phyloP scores from a whole-genome alignment of 2,888 invertebrate genomes.

The Aspidiotus destructor region DNA sequence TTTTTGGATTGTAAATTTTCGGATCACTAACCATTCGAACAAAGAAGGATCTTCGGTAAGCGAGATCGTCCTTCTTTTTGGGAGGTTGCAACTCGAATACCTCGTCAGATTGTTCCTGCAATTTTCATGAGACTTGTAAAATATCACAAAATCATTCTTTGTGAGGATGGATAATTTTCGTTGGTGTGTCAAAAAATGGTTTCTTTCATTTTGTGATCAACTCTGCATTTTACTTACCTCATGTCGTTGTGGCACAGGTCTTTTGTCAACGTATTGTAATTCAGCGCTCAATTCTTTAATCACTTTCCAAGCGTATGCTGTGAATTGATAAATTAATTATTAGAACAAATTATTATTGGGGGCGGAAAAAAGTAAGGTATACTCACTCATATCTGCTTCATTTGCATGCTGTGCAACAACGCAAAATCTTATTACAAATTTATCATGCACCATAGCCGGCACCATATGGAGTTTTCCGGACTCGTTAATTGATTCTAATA shows the following conservation, averaged over 20 bases:
- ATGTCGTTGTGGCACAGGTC: conserved; percentile 30
- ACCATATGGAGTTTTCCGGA: conserved; percentile 96
- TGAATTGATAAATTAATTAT: background rate
- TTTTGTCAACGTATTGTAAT: conserved; percentile 29
- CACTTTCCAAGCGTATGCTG: conserved; percentile 74
- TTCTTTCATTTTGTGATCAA: too few relatives aligned
- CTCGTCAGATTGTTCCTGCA: conserved; percentile 55
- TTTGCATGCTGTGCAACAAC: conserved; percentile 83
- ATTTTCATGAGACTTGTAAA: background rate
- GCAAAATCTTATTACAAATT: conserved; percentile 87
- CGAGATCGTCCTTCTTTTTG: conserved; percentile 69
- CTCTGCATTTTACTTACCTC: too few relatives aligned
- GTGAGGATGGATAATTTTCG: too few relatives aligned
- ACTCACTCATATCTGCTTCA: conserved; percentile 66
- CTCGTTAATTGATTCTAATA: conserved; percentile 84
- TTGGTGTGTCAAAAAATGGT: too few relatives aligned
- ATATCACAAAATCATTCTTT: too few relatives aligned
- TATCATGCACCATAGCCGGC: conserved; percentile 79
- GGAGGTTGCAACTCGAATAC: conserved; percentile 59
- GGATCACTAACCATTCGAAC: conserved; percentile 97
- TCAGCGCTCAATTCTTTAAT: conserved; percentile 61
- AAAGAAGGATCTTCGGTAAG: conserved; percentile 89
- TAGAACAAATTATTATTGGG: too few relatives aligned
- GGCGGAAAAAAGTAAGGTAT: background rate
- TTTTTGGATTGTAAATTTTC: conserved; percentile 88